Evolutionary conservation across 2,888 invertebrate species (phyloP), one percentile per base, ranked within the genome.

Genomic region (Pseudococcus viburni): DNA sequence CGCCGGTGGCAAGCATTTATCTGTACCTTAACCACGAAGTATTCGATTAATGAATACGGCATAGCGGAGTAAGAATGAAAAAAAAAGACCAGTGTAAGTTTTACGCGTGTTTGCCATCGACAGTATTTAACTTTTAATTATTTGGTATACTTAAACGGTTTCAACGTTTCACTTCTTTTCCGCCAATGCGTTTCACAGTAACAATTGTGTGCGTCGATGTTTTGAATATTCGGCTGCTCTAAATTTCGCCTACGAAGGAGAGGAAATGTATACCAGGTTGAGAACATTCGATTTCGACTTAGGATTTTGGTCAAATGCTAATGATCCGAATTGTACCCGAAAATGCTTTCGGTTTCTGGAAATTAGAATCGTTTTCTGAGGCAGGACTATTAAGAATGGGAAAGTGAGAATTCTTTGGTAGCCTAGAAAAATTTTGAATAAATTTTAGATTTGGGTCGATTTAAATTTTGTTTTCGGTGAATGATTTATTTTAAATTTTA

Each of bases 1-100:
- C 80, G 55, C 88, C 80, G 80, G 80, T 88, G 88, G 80, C 83
- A 51, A 83, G 80, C 80, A 77, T 80, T 55, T 80, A 77, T 42
- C 42, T 42, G 9, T 42, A 42, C 42, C 42, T 42, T 8, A 88
- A 88, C 80, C 83, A 83, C 83, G 48, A 86, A 46, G 9, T 46
- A 19, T 83, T 64, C 85, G 39, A 85, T 85, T 85, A 39, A 59
- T 59, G 39, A 64, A 59, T 64, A 55, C n/a, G 55, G 8, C 84
- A 33, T 26, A 39, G 64, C 39, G 19, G 22, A 33, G 42, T 42
- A 42, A 42, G 42, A 42, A 39, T 6, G 12, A 26, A 33, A 73
- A 22, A 15, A 42, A n/a, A 80, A n/a, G 11, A n/a, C 0, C 19
- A 1, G 46, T 73, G 33, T 42, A 42, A 42, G 42, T 42, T 42